Evolutionary conservation across 2,113 vertebrate species (phyloP), one percentile per base, ranked within the genome.

Genomic region (Cyphomyrus plagiostoma): DNA sequence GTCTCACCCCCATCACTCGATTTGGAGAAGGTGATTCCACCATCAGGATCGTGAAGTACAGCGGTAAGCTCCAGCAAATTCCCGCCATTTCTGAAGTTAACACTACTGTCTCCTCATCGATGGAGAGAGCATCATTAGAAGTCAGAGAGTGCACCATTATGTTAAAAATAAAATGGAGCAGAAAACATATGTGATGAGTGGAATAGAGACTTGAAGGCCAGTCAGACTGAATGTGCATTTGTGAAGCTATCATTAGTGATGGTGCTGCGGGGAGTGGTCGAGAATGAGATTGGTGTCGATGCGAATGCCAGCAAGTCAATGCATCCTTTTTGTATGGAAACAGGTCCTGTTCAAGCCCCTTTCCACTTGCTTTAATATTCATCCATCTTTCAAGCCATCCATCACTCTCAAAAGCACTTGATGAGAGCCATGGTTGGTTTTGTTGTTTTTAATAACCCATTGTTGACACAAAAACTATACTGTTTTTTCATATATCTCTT

Each of bases 21-120:
- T 99, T 98, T 21, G 98, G 98, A 8, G 98, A 99, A 92, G 98
- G 98, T 0, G 98, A 99, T 94, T 97, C 98, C 42, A 97, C 98
- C 87, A 97, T 98, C 56, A 96, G 98, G 50, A 97, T 99, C 87
- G 96, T 99, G 93, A 98, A 97, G n/a, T 99, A 99, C 92, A 99
- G 97, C 0, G 97, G 98, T 99, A 93, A 97, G 97, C 91, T 6
- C 70, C 1, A 21, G 58, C 0, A 0, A 10, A 58, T 62, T 86
- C n/a, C 26, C 17, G 23, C 50, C 66, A 13, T 52, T 56, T 52
- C 42, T 77, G 13, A 15, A 50, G 21, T 46, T 53, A 87, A 35
- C 50, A 30, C 85, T 13, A 3, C 49, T 7, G 9, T 53, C 9
- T 86, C 4, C 11, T 53, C 85, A 53, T 8, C 26, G 15, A 86